Percentiles rank a stretch among this genome's conserved stretches.
Conservation (phyloP, 2,797 vertebrate genomes). For the Sparidentex hasta region DNA sequence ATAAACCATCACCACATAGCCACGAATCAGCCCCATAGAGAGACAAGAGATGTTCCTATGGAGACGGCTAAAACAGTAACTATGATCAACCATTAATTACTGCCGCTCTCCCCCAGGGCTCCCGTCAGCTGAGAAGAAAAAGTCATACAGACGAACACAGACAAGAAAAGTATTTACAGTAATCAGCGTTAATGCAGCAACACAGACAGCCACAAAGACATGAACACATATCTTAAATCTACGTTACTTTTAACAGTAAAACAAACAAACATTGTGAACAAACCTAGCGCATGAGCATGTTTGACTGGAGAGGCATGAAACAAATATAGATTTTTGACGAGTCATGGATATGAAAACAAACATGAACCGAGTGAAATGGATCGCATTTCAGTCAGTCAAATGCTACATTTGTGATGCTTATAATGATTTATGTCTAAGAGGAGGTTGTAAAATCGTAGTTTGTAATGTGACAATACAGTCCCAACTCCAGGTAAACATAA, state of each 20-base stretch:
- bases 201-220: neutral
- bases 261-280: neutral
- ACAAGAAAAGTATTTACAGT: neutral
- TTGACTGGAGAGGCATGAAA: neutral
- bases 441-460: neutral
- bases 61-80: slow-evolving; percentile 67
- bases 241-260: too few relatives aligned
- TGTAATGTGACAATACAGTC: neutral
- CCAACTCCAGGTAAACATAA: neutral
- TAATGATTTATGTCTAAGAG: too few relatives aligned
- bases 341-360: neutral
- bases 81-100: slow-evolving; percentile 73
- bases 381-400: too few relatives aligned
- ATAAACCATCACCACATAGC: slow-evolving; percentile 35
- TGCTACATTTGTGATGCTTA: too few relatives aligned
- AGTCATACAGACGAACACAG: slow-evolving; percentile 12
- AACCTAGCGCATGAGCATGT: neutral
- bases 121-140: slow-evolving; percentile 34
- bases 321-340: neutral
- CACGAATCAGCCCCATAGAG: slow-evolving; percentile 41
- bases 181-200: neutral
- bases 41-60: slow-evolving; percentile 73
- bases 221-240: neutral
- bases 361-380: too few relatives aligned
- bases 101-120: slow-evolving; percentile 48